phyloP scores from a whole-genome alignment of 2,113 vertebrate species.

The Spheniscus mendiculus region DNA sequence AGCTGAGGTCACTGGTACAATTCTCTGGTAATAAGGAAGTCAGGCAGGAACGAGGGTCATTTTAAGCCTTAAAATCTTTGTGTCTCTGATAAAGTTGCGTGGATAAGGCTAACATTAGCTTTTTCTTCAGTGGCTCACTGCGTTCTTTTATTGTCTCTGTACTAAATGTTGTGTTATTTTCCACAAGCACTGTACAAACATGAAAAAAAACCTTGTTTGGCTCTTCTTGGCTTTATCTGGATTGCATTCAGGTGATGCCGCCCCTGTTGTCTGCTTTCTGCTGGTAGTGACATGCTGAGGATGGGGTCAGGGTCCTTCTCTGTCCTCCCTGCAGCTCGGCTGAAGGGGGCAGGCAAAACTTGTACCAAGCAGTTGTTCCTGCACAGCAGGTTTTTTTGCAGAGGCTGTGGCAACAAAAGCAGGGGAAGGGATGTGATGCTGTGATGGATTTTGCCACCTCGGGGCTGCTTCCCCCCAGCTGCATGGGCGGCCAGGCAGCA shows the following conservation, averaged over 20 bases:
- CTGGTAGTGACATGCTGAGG: neutral
- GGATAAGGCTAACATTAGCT: neutral
- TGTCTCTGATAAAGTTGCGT: neutral
- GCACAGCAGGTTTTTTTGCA: neutral
- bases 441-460: neutral
- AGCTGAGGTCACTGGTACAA: neutral
- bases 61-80: constrained; percentile 1
- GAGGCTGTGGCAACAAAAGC: neutral
- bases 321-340: neutral
- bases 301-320: neutral
- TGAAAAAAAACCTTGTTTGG: neutral
- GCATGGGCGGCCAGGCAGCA: neutral
- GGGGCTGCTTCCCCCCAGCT: neutral
- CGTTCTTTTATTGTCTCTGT: neutral
- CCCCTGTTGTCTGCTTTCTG: neutral
- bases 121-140: neutral
- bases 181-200: neutral
- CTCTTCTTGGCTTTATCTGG: neutral
- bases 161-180: neutral
- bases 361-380: neutral
- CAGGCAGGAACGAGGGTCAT: neutral
- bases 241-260: neutral
- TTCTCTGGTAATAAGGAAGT: constrained; percentile 26
- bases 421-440: neutral
- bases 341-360: neutral